These are phyloP conservation scores for Pomacea maculata DNA, from an alignment of 1,140 invertebrate species.

Conservation along the genomic window DNA sequence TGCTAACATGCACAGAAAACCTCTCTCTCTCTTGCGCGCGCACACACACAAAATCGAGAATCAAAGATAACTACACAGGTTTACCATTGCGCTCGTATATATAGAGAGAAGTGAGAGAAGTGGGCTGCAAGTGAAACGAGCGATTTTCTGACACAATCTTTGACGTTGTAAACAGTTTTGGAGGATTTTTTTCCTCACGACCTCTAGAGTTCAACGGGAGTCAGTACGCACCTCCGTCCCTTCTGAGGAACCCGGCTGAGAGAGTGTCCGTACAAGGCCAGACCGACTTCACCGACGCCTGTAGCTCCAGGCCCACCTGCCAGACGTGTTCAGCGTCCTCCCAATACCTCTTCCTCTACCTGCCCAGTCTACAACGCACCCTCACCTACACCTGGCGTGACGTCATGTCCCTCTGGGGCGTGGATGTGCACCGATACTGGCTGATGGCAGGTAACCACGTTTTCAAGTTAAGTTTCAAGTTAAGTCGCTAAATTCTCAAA, in stretches of 20 bases:
- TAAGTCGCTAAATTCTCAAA: no score
- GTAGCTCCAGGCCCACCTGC: conserved; percentile 1
- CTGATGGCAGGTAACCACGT: conserved; percentile 1
- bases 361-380: background rate
- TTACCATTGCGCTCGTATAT: no score
- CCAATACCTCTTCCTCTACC: background rate
- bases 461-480: no score
- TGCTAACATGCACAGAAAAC: background rate
- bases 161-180: no score
- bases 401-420: background rate
- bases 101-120: no score
- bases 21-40: no score
- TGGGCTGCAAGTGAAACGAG: no score
- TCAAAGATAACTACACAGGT: no score
- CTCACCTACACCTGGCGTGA: background rate
- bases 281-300: conserved; percentile 12
- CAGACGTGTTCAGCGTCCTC: background rate
- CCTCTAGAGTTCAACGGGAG: conserved; percentile 15
- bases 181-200: background rate
- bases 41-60: no score
- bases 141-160: no score
- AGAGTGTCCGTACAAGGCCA: background rate
- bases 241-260: background rate
- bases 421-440: conserved; percentile 9
- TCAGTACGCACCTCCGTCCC: conserved; percentile 6